Evolutionary conservation across 2,797 vertebrate genomes (phyloP).

Genomic region (Acipenser transmontanus): DNA sequence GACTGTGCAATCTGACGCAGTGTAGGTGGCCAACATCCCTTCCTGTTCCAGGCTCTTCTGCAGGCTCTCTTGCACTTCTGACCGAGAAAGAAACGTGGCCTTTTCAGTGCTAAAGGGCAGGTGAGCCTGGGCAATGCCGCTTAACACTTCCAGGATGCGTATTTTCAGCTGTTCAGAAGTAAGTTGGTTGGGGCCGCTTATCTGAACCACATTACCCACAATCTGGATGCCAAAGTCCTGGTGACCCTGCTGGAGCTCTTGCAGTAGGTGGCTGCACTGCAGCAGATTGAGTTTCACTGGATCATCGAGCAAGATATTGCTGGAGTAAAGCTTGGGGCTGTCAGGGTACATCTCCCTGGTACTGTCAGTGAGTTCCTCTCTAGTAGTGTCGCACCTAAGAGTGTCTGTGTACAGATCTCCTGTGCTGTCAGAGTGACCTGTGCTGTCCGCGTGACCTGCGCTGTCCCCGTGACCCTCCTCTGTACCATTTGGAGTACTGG

Average conservation of each 20-base stretch:
- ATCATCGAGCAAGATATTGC: constrained; percentile 37
- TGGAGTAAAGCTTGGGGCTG: background rate
- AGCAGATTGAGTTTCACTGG: constrained; percentile 36
- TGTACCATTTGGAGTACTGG: constrained; percentile 4
- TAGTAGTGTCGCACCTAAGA: constrained; percentile 17
- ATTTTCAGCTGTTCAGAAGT: constrained; percentile 31
- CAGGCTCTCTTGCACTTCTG: constrained; percentile 43
- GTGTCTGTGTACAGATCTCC: background rate
- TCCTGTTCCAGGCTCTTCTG: constrained; percentile 25
- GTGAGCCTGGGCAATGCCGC: constrained; percentile 25
- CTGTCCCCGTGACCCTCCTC: background rate
- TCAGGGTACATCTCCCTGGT: constrained; percentile 26
- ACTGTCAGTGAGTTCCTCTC: constrained; percentile 15
- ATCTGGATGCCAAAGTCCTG: constrained; percentile 33
- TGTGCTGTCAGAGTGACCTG: background rate
- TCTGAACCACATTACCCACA: constrained; percentile 25
- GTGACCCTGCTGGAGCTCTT: constrained; percentile 29
- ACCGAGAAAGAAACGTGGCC: constrained; percentile 42
- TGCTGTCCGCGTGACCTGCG: background rate
- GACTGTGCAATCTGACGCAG: constrained; percentile 23
- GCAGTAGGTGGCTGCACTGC: background rate
- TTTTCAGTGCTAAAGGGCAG: constrained; percentile 31
- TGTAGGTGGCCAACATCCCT: constrained; percentile 29
- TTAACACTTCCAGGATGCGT: constrained; percentile 38
- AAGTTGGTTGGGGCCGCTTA: constrained; percentile 30